These are phyloP conservation scores for Phalanger gymnotis DNA, from an alignment of 2,797 vertebrate genomes.

Conservation along the genomic window DNA sequence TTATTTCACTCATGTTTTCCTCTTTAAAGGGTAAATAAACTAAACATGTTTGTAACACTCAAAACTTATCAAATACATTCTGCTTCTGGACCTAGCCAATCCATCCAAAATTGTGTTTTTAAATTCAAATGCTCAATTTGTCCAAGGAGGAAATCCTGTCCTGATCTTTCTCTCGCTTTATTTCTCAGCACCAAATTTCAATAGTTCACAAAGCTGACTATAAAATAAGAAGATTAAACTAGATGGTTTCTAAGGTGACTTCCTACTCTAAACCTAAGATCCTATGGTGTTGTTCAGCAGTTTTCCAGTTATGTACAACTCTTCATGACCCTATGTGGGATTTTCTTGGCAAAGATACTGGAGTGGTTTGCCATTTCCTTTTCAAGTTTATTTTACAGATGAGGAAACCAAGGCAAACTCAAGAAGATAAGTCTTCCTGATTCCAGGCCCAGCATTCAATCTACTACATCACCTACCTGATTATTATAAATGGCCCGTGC, in stretches of 20 bases:
- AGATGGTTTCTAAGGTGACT: neutral
- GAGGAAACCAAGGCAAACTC: neutral
- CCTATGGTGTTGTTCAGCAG: neutral
- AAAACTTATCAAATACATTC: neutral
- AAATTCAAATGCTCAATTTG: neutral
- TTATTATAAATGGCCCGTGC: neutral
- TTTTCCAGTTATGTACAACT: neutral
- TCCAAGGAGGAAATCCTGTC: neutral
- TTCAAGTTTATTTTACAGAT: neutral
- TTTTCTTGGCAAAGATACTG: neutral
- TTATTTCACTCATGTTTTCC: neutral
- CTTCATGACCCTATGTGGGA: neutral
- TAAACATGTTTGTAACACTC: neutral
- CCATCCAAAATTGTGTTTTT: neutral
- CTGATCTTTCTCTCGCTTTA: neutral
- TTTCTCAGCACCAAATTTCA: neutral
- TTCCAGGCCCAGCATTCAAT: neutral
- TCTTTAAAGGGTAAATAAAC: neutral
- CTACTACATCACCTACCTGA: neutral
- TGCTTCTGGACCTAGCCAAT: neutral
- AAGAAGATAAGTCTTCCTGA: neutral
- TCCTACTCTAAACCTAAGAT: neutral
- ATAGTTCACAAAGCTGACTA: neutral
- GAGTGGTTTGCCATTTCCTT: neutral
- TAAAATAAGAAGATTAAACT: neutral